Evolutionary conservation across 1,140 invertebrate species (phyloP).

Genomic region (Drosophila burlai): DNA sequence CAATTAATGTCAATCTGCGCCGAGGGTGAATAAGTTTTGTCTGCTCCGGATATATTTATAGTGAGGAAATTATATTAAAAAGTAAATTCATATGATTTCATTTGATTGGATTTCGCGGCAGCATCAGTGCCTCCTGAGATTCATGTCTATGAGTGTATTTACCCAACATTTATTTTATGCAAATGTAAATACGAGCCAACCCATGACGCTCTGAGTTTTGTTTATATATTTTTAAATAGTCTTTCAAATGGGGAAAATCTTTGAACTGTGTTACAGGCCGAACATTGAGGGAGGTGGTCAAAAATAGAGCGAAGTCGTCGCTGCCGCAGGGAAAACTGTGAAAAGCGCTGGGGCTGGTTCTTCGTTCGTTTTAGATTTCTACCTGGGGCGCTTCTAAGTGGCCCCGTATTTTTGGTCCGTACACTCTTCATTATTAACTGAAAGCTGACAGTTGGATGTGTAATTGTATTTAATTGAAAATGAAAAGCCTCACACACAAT

Average conservation of each 20-base stretch:
- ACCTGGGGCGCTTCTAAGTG: conserved; percentile 54
- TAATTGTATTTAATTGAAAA: conserved; percentile 64
- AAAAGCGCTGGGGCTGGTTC: conserved; percentile 12
- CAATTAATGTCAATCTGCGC: conserved; percentile 77
- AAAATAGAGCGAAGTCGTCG: conserved; percentile 46
- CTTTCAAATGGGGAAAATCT: conserved; percentile 35
- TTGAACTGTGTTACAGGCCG: conserved; percentile 62
- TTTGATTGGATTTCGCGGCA: conserved; percentile 46
- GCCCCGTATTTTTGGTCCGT: conserved; percentile 47
- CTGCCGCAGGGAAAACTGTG: conserved; percentile 13
- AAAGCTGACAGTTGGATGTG: conserved; percentile 68
- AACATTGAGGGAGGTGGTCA: conserved; percentile 20
- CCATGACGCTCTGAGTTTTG: conserved; percentile 29
- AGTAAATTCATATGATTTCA: conserved; percentile 67
- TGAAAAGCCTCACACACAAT: conserved; percentile 54
- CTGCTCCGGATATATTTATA: conserved; percentile 39
- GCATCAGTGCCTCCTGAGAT: neutral
- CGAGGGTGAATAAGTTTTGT: conserved; percentile 55
- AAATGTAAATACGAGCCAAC: conserved; percentile 55
- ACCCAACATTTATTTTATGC: conserved; percentile 53
- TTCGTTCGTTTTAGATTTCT: conserved; percentile 24
- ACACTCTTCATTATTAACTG: conserved; percentile 74
- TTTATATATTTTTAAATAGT: conserved; percentile 51
- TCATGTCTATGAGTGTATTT: conserved; percentile 41
- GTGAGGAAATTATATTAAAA: conserved; percentile 48